Base-by-base conservation (phyloP, 2,113 vertebrate genomes). In the Otocyon megalotis region DNA sequence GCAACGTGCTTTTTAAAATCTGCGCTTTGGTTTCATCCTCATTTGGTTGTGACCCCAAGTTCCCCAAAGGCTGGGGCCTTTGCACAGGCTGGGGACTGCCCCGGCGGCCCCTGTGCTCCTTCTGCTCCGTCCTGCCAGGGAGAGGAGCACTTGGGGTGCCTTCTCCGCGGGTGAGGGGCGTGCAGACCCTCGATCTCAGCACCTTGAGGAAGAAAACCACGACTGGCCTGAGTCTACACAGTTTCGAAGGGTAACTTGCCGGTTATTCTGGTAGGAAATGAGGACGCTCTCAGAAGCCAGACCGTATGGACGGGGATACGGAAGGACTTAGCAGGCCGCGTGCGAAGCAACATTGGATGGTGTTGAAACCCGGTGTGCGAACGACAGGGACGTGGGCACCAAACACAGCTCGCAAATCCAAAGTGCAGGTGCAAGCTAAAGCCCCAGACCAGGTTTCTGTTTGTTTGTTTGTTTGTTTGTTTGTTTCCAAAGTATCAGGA, bases 201-300 rank as follows among this genome's bases (percentile, higher is more conserved):
- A 74, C 19, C 9, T 16, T 24, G 16, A 14, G 62, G 3, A 58
- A 1, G 3, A 71, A 6, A 54, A 50, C 1, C 10, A 88, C 32
- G 11, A 13, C 15, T 82, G 17, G n/a, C 1, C 32, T 19, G 28
- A 60, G 11, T 1, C 24, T 50, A 7, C 85, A 19, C 1, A 58
- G 50, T 11, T 92, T 63, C 90, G 69, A 92, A 94, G 19, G 67
- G n/a, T 19, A 91, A 43, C 2, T 28, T 84, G 20, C 17, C 71
- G 90, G 30, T 30, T 83, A 12, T 53, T 80, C 50, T 88, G 28
- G 12, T 28, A 95, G 28, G 32, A 15, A 96, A 74, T 63, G 71
- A 95, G 56, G 26, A 37, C 32, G 54, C 5, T 14, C 60, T 69
- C 19, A 69, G 60, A 71, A 90, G n/a, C 79, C 82, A 88, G 58